phyloP scores from a whole-genome alignment of 2,113 vertebrate genomes.

The Carassius carassius region DNA sequence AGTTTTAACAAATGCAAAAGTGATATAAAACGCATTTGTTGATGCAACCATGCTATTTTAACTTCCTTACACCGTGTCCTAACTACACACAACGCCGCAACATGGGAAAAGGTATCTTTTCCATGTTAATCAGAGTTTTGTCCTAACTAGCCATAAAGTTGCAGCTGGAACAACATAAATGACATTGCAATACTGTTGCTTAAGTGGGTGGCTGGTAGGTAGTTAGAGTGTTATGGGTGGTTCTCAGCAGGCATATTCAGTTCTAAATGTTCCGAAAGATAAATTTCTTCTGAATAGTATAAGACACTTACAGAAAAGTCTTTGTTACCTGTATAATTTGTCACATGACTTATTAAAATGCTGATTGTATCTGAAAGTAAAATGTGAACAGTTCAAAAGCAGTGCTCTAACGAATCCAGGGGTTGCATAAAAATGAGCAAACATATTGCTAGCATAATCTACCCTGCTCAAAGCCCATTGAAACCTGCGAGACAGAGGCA shows the following conservation, averaged over 20 bases:
- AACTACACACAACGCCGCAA: too few species aligned
- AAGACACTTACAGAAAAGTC: neutral
- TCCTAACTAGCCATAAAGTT: too few species aligned
- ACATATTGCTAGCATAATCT: neutral
- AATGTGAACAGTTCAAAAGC: slow-evolving; percentile 9
- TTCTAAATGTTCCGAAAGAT: neutral
- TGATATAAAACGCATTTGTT: too few species aligned
- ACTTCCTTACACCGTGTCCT: too few species aligned
- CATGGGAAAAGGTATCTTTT: too few species aligned
- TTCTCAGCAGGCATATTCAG: neutral
- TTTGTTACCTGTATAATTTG: neutral
- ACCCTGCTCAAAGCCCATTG: neutral
- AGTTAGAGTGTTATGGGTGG: neutral
- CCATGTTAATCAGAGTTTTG: too few species aligned
- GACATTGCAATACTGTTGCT: too few species aligned
- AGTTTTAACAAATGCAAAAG: too few species aligned
- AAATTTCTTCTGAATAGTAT: neutral
- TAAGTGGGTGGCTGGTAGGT: too few species aligned
- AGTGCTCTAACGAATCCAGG: neutral
- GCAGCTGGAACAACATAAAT: too few species aligned
- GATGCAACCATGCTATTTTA: too few species aligned
- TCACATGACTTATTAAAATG: neutral
- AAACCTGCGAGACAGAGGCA: neutral
- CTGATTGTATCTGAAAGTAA: neutral
- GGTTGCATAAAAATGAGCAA: slow-evolving; percentile 12